Percentiles rank a stretch among this genome's conserved stretches.
These are phyloP conservation scores for Gallinago undulata DNA, from an alignment of 2,113 vertebrate genomes.

Conservation along the genomic window DNA sequence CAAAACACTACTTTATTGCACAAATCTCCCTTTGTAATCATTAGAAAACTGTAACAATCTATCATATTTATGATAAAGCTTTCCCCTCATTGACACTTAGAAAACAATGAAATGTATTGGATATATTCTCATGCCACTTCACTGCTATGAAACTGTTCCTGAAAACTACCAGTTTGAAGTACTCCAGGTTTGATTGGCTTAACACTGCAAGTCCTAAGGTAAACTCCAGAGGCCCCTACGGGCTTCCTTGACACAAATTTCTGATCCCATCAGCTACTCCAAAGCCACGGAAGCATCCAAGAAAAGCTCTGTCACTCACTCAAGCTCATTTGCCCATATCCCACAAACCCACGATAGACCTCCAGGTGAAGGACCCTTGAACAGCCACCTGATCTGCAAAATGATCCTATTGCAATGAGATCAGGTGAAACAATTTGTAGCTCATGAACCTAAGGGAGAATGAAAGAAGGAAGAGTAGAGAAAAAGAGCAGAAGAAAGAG, in stretches of 20 bases:
- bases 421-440: not conserved
- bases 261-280: not conserved
- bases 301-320: not conserved
- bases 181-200: rapidly evolving
- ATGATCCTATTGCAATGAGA: not conserved
- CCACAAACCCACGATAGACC: not conserved
- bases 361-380: not conserved
- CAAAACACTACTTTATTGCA: not conserved
- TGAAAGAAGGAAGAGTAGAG: not conserved
- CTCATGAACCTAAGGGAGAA: not conserved
- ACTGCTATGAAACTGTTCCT: not conserved
- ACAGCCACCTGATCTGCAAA: rapidly evolving
- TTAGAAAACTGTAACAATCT: not conserved
- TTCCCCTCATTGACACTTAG: not conserved
- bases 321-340: not conserved
- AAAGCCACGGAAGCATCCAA: not conserved
- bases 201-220: not conserved
- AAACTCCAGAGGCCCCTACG: not conserved
- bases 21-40: not conserved
- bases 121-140: not conserved
- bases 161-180: not conserved
- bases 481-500: too few species aligned
- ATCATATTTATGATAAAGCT: not conserved
- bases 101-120: not conserved
- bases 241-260: not conserved